Evolutionary conservation across 2,888 invertebrate genomes (phyloP), one percentile per base, ranked within the genome.

Genomic region (Tuberolachnus salignus): DNA sequence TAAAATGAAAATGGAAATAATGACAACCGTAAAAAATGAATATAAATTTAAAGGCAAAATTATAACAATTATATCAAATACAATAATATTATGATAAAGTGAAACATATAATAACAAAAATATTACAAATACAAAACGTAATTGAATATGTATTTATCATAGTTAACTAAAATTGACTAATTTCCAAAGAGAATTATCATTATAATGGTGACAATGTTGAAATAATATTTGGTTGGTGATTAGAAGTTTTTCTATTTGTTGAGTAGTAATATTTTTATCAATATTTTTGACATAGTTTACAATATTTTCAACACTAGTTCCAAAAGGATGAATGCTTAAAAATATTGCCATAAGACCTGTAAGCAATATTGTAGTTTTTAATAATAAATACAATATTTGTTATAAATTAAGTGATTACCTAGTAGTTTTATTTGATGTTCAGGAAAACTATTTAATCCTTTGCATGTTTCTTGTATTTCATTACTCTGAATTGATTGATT

Each of bases 251-350:
- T 94, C 94, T 16, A 95, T 90, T 82, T 92, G 91, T 57, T 91
- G 90, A 67, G 92, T 91, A 81, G 91, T 88, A 69, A 93, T 87
- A 82, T 88, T 88, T 1, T 92, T 88, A 83, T 93, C 91, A 82
- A 94, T 87, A 84, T 93, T 93, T 84, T 93, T 92, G 26, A 97
- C 90, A 86, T 96, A 97, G 11, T 94, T 94, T 88, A 94, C 94
- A 82, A 97, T 92, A 86, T 94, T 94, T 85, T 94, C 95, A 2
- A 94, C 88, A 81, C 93, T 93, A 1, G 96, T 95, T 66, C 97
- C 97, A 84, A 93, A 92, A 0, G 97, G 97, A 86, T 97, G 97
- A 55, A 97, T 93, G 86, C 94, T 91, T 73, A 97, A 88, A 86
- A 95, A 97, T 10, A 95, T 93, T 6, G 96, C 92, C 83, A 95